Percentiles rank a stretch among this genome's conserved stretches.
Conservation (phyloP, 2,888 invertebrate species). For the Microctonus aethiopoides region DNA sequence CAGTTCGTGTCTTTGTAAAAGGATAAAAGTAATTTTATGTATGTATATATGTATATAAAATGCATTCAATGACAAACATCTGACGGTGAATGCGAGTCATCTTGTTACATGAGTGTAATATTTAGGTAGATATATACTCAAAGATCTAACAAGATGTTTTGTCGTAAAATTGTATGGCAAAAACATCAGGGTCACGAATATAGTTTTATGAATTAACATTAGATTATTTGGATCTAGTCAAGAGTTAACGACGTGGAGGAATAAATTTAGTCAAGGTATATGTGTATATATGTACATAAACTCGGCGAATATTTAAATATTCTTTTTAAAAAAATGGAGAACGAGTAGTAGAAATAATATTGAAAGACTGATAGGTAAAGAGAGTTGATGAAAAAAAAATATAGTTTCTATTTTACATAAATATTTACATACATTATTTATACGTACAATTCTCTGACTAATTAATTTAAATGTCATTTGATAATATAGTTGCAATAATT, state of each 20-base stretch:
- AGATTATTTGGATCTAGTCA: background rate
- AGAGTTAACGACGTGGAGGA: background rate
- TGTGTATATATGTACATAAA: background rate
- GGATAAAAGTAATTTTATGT: background rate
- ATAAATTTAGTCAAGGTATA: background rate
- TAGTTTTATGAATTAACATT: conserved; percentile 10
- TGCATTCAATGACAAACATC: conserved; percentile 3
- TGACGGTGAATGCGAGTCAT: background rate
- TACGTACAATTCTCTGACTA: background rate
- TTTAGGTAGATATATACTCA: background rate
- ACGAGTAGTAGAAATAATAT: background rate
- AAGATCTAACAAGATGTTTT: conserved; percentile 10
- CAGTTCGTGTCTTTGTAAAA: background rate
- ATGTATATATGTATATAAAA: background rate
- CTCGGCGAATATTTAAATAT: background rate
- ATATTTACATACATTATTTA: background rate
- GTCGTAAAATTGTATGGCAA: background rate
- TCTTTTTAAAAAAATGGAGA: background rate
- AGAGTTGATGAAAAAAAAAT: background rate
- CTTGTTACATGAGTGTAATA: background rate
- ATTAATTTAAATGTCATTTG: background rate
- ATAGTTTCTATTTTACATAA: background rate
- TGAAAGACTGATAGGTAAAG: background rate
- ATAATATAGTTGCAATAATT: background rate
- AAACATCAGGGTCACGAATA: background rate